Base-by-base conservation (phyloP, 2,888 invertebrate genomes). In the Cheilosia vulpina region DNA sequence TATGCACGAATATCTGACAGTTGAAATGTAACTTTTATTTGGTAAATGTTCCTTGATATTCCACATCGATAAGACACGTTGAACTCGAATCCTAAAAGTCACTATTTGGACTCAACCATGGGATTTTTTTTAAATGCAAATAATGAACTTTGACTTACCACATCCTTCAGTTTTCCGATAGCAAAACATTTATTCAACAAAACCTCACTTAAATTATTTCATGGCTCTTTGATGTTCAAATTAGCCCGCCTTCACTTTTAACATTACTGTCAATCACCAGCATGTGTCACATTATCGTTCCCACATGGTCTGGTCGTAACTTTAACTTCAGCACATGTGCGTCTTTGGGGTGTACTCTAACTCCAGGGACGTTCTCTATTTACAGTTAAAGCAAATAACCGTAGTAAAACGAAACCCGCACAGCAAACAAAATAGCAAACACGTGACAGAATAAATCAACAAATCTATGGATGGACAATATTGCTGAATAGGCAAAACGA, bases 391-490 rank as follows among this genome's bases (percentile, higher is more conserved):
- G 34, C 47, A 77, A 68, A 47, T 11, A 17, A 27, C 38, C 50
- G 47, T 41, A 76, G 75, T 68, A 60, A 53, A 76, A 38, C 34
- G 4, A 50, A 58, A 19, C 31, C 34, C 7, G 24, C 41, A 38
- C 50, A 15, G 13, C 27, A 53, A 43, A 45, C 21, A 19, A 31
- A 77, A 76, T 66, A 58, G 24, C 52, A 62, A 78, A 69, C 69
- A 78, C 69, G 77, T 78, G 77, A 78, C 69, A 34, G 34, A 63
- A 69, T 71, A 78, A 78, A 77, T 77, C 69, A 69, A 31, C 50
- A 31, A 52, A 21, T 31, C 17, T 7, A 52, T 19, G 62, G 60
- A 55, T 68, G 52, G 60, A 43, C 21, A 68, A 53, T 62, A 24
- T 53, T 62, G 62, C 62, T 77, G 53, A 77, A 50, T 66, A 66